A percentile compares a stretch with the other conserved stretches of the same genome.
Conservation (phyloP, 2,797 vertebrate species). For the Synanceia verrucosa region DNA sequence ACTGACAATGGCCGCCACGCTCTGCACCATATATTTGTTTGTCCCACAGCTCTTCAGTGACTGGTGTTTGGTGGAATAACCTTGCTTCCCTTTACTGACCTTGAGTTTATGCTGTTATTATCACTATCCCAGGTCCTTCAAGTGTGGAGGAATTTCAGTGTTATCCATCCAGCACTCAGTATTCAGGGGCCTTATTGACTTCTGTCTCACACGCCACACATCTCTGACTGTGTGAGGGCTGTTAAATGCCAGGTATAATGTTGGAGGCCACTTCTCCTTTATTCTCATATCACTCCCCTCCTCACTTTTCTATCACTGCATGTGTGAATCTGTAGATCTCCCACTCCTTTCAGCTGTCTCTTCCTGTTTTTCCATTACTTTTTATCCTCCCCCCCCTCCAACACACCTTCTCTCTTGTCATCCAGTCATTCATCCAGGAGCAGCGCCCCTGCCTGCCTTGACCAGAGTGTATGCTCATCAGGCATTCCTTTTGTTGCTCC, state of each 20-base stretch:
- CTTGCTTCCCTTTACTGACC: not conserved
- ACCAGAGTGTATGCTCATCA: slow-evolving; percentile 60
- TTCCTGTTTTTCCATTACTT: slow-evolving; percentile 11
- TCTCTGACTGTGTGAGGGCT: slow-evolving; percentile 43
- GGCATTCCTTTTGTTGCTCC: slow-evolving; percentile 69
- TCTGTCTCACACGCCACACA: slow-evolving; percentile 17
- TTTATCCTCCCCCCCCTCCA: slow-evolving; percentile 1
- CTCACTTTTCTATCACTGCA: slow-evolving; percentile 7
- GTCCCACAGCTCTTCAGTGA: no score
- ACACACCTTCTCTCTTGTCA: slow-evolving; percentile 4
- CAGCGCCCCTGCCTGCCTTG: slow-evolving; percentile 47
- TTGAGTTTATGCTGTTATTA: slow-evolving; percentile 11
- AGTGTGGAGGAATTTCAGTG: slow-evolving; percentile 33
- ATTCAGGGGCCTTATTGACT: slow-evolving; percentile 48
- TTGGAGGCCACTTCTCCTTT: slow-evolving; percentile 24
- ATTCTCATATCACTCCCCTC: slow-evolving; percentile 9
- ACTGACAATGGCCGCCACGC: no score
- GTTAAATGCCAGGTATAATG: slow-evolving; percentile 46
- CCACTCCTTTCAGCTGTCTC: slow-evolving; percentile 19
- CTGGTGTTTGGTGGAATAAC: not conserved
- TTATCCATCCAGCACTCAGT: slow-evolving; percentile 27
- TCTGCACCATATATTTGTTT: no score
- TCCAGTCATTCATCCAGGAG: slow-evolving; percentile 49
- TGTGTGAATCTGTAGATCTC: slow-evolving; percentile 19
- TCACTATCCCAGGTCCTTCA: slow-evolving; percentile 28